A percentile compares a stretch with the other conserved stretches of the same genome.
These are phyloP conservation scores for Porites divaricata DNA, from an alignment of 92 coral and sea anemone species.

Conservation along the genomic window DNA sequence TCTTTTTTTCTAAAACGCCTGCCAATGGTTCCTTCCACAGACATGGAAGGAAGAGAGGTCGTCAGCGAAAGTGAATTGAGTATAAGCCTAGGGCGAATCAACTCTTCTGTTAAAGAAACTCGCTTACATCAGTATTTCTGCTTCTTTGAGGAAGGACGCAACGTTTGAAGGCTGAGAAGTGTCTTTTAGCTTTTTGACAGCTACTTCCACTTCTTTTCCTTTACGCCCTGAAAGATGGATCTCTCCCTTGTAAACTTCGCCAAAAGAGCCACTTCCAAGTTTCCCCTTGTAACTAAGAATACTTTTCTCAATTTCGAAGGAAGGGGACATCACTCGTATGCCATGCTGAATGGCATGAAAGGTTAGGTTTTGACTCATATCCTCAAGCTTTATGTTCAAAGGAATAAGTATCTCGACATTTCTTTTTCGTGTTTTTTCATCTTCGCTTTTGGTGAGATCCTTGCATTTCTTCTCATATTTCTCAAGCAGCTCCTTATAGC, in stretches of 20 bases:
- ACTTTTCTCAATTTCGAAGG: background rate
- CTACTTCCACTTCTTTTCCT: background rate
- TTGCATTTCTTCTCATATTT: slow-evolving; percentile 14
- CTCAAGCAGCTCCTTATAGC: background rate
- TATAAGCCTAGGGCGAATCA: too few relatives aligned
- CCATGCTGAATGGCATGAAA: slow-evolving; percentile 20
- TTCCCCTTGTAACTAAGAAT: background rate
- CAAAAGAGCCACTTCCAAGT: background rate
- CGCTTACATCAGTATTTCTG: background rate
- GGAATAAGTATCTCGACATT: background rate
- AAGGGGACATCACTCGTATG: slow-evolving; percentile 13
- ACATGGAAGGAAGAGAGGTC: too few relatives aligned
- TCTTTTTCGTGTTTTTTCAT: background rate
- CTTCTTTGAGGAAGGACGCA: background rate
- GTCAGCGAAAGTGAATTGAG: too few relatives aligned
- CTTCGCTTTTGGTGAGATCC: slow-evolving; percentile 13
- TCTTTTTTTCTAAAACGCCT: too few relatives aligned
- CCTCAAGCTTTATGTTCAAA: background rate
- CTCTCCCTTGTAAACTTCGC: background rate
- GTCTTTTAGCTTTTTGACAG: background rate
- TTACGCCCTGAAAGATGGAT: background rate
- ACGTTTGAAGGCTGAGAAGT: background rate
- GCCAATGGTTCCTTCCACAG: too few relatives aligned
- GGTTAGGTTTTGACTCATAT: background rate
- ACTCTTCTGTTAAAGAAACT: too few relatives aligned